Evolutionary conservation across 2,888 invertebrate species (phyloP).

Genomic region (Drosophila merina): DNA sequence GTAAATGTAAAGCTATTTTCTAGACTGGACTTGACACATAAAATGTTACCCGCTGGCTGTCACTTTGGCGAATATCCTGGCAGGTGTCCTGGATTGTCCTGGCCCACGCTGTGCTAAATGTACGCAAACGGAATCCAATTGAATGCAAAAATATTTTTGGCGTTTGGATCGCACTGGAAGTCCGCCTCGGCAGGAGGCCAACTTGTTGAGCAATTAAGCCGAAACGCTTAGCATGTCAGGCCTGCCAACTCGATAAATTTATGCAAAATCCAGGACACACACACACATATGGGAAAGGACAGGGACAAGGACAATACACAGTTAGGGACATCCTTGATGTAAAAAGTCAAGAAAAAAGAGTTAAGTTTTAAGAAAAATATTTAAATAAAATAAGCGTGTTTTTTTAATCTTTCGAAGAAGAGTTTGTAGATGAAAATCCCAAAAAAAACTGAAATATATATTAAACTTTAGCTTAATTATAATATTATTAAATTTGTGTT

Average conservation of each 20-base stretch:
- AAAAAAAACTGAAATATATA: too few relatives aligned
- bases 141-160: conserved; percentile 40
- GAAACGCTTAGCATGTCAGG: conserved; percentile 42
- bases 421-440: too few relatives aligned
- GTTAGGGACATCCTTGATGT: too few relatives aligned
- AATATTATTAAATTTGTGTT: too few relatives aligned
- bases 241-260: conserved; percentile 52
- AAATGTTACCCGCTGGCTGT: not conserved
- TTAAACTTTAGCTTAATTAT: too few relatives aligned
- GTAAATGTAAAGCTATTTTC: not conserved
- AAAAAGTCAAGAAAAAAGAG: too few relatives aligned
- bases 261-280: too few relatives aligned
- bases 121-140: conserved; percentile 18
- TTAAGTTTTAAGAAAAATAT: too few relatives aligned
- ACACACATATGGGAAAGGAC: too few relatives aligned
- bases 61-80: conserved; percentile 15
- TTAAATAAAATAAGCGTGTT: too few relatives aligned
- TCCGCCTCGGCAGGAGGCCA: conserved; percentile 56
- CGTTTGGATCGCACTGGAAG: conserved; percentile 2
- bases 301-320: too few relatives aligned
- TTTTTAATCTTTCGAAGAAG: too few relatives aligned
- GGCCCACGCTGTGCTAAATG: conserved; percentile 1
- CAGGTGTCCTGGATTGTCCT: conserved; percentile 17
- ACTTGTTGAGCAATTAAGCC: conserved; percentile 76
- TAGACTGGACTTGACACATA: not conserved